These are phyloP conservation scores for Aphidoletes aphidimyza DNA, from an alignment of 2,888 invertebrate genomes.

Conservation along the genomic window DNA sequence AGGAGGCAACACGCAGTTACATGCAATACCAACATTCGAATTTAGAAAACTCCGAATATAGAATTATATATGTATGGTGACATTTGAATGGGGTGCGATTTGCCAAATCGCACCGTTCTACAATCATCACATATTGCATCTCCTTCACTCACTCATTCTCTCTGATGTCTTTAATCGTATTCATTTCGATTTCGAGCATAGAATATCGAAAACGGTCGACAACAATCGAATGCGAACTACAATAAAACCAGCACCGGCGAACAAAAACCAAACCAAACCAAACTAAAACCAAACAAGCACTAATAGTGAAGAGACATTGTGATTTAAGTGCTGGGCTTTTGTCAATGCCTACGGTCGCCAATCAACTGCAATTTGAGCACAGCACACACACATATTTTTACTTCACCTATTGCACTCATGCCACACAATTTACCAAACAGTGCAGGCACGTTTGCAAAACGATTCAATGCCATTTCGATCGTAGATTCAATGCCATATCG, in stretches of 20 bases:
- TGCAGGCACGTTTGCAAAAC: neutral
- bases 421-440: too few relatives aligned
- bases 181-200: too few relatives aligned
- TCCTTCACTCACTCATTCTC: neutral
- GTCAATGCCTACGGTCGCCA: neutral
- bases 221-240: too few relatives aligned
- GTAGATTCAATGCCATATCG: too few relatives aligned
- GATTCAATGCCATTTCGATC: neutral
- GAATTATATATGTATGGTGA: too few relatives aligned
- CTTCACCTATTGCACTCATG: neutral
- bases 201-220: neutral
- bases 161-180: too few relatives aligned
- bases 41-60: too few relatives aligned
- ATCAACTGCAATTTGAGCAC: neutral
- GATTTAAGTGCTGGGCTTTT: conserved; percentile 26
- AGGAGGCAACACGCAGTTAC: conserved; percentile 22
- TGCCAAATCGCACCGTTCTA: conserved; percentile 17
- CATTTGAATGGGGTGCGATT: conserved; percentile 36
- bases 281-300: neutral
- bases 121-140: neutral
- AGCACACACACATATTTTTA: neutral
- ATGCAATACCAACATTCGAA: neutral
- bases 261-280: neutral
- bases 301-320: neutral
- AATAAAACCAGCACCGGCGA: neutral